These are phyloP conservation scores for Petrocephalus microphthalmus DNA, from an alignment of 2,113 vertebrate genomes.

Conservation along the genomic window DNA sequence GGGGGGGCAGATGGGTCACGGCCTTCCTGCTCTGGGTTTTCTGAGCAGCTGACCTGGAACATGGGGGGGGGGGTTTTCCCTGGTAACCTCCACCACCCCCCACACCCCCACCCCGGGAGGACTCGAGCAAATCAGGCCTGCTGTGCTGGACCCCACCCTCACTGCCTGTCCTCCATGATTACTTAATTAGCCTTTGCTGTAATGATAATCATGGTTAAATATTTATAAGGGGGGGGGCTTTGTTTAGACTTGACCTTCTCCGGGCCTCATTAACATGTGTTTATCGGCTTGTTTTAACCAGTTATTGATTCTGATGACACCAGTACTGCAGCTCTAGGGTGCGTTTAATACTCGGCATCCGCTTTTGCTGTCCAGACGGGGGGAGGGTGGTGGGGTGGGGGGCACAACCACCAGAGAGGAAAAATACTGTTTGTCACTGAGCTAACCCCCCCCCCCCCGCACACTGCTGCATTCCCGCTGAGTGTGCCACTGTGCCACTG, in stretches of 20 bases:
- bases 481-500: not conserved
- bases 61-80: too few relatives aligned
- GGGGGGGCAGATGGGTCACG: not conserved
- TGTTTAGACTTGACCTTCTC: conserved; percentile 66
- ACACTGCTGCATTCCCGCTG: not conserved
- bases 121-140: conserved; percentile 48
- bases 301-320: conserved; percentile 59
- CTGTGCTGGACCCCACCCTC: conserved; percentile 20
- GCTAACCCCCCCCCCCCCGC: not conserved
- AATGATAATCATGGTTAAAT: conserved; percentile 64
- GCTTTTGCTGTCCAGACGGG: conserved; percentile 31
- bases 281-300: conserved; percentile 41
- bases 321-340: conserved; percentile 29
- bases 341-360: conserved; percentile 53
- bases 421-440: not conserved
- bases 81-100: too few relatives aligned
- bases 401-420: not conserved
- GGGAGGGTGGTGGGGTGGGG: not conserved
- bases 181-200: conserved; percentile 56
- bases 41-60: not conserved
- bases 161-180: conserved; percentile 42
- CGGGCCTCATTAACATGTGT: conserved; percentile 57
- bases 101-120: not conserved
- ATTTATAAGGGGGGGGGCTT: conserved; percentile 62
- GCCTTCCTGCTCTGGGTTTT: not conserved